These are phyloP conservation scores for Cassiopea xamachana DNA, from an alignment of 30 jellyfish, hydroid and myxozoan species.

Conservation along the genomic window DNA sequence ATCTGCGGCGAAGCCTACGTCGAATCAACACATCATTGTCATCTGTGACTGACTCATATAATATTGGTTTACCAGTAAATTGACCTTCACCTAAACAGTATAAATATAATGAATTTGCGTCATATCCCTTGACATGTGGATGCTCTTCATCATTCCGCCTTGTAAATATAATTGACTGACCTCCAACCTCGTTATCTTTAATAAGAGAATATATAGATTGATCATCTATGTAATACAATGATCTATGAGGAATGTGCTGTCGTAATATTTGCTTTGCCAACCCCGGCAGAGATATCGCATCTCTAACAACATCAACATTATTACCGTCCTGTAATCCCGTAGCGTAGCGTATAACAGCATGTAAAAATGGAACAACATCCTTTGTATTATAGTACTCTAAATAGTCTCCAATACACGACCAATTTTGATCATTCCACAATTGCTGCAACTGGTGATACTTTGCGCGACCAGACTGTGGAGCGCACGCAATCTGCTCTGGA, in stretches of 20 bases:
- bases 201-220: background rate
- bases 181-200: conserved; percentile 4
- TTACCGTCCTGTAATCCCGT: background rate
- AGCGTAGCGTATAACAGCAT: background rate
- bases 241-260: background rate
- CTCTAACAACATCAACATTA: background rate
- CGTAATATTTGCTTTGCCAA: background rate
- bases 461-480: background rate
- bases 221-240: background rate
- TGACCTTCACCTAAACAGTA: conserved; percentile 17
- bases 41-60: background rate
- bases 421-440: background rate
- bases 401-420: background rate
- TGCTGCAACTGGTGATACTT: background rate
- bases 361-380: conserved; percentile 3
- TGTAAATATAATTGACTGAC: conserved; percentile 10
- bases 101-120: background rate
- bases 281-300: conserved; percentile 13
- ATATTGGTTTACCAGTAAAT: background rate
- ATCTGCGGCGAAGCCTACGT: background rate
- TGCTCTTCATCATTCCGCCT: background rate
- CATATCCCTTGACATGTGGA: conserved; percentile 7
- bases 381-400: background rate
- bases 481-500: background rate
- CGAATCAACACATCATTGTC: background rate